Conservation (phyloP, 2,113 vertebrate genomes). For the Cyprinodon brontotheroides region DNA sequence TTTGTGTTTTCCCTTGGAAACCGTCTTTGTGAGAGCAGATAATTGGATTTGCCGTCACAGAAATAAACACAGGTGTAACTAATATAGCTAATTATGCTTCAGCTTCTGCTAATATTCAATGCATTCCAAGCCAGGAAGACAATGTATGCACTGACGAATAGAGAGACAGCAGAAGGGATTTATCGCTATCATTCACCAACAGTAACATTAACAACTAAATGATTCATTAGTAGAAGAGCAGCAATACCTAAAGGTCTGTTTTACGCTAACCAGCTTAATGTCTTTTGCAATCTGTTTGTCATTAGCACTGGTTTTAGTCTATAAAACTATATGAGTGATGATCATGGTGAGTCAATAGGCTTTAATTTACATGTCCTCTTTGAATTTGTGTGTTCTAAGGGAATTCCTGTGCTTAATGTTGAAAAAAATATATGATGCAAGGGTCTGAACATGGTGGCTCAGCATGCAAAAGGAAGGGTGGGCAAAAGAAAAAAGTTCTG, state of each 20-base stretch:
- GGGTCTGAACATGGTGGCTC: constrained; percentile 28
- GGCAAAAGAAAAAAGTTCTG: constrained; percentile 26
- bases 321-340: not conserved
- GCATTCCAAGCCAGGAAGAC: not conserved
- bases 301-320: not conserved
- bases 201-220: not conserved
- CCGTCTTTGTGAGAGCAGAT: constrained; percentile 7
- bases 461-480: constrained; percentile 20
- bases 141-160: not conserved
- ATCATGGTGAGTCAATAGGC: not conserved
- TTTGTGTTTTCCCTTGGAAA: not conserved
- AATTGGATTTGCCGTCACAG: constrained; percentile 17
- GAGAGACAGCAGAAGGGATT: not conserved
- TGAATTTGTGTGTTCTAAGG: constrained; percentile 5
- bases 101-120: not conserved
- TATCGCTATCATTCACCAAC: not conserved
- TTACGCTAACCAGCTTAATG: constrained; percentile 2
- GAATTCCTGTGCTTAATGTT: constrained; percentile 3
- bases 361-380: not conserved
- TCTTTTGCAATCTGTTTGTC: not conserved
- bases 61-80: constrained; percentile 13
- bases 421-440: constrained; percentile 18
- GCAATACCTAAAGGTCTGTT: not conserved
- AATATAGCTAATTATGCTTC: constrained; percentile 4
- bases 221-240: not conserved